Evolutionary conservation across 2,113 vertebrate species (phyloP).

Genomic region (Pterocles burchelli): DNA sequence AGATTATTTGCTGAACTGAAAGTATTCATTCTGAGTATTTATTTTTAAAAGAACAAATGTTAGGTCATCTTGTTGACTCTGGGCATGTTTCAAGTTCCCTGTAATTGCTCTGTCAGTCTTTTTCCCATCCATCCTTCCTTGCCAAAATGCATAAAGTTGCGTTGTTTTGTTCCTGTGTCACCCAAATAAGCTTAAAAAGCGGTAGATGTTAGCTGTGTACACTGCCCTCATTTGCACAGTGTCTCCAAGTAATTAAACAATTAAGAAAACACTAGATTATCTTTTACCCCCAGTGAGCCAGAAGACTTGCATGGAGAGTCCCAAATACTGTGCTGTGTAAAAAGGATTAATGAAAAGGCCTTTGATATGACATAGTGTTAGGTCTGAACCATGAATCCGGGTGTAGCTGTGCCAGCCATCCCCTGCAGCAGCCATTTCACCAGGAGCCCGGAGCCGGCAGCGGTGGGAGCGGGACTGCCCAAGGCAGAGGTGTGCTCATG

Average conservation of each 20-base stretch:
- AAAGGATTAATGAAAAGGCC: not conserved
- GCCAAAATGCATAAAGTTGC: not conserved
- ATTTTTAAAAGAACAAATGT: slow-evolving; percentile 33
- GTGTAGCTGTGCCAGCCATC: not conserved
- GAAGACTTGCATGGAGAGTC: not conserved
- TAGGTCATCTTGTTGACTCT: slow-evolving; percentile 48
- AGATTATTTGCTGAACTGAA: slow-evolving; percentile 7
- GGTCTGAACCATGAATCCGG: not conserved
- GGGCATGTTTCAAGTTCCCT: slow-evolving; percentile 42
- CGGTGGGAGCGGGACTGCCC: not conserved
- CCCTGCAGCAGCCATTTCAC: not conserved
- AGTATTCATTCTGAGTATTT: slow-evolving; percentile 17
- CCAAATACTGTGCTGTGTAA: not conserved
- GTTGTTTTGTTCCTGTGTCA: not conserved
- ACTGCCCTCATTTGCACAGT: not conserved
- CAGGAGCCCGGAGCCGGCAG: not conserved
- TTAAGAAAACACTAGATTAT: not conserved
- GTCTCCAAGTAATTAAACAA: not conserved
- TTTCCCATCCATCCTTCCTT: slow-evolving; percentile 15
- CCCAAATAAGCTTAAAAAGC: not conserved
- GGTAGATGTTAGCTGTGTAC: not conserved
- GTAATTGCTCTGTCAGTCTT: slow-evolving; percentile 29
- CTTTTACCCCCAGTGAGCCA: not conserved
- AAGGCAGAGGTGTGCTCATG: too few species aligned
- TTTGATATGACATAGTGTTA: not conserved